Base-by-base conservation (phyloP, 1,140 invertebrate species). In the Mercenaria mercenaria region DNA sequence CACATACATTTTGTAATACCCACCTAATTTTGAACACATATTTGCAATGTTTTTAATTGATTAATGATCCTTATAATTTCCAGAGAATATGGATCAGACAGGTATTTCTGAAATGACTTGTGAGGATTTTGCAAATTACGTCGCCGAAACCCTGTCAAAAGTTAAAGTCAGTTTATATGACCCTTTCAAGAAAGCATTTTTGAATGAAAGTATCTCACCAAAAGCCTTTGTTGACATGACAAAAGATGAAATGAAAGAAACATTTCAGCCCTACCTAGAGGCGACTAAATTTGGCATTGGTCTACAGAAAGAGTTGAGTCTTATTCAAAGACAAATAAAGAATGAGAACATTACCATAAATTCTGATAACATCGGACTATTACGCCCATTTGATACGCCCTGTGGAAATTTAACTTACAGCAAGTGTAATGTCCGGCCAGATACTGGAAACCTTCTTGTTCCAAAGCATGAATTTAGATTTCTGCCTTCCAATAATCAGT, bases 201-300 rank as follows among this genome's bases (percentile, higher is more conserved):
- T 77, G 11, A 41, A 77, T 32, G 74, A 77, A 52, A 52, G 41
- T 34, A 50, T 77, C 11, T 77, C 74, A 1, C 47, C 41, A 32
- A 3, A 29, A 32, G 47, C 47, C 47, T 77, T 77, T 77, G 41
- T 34, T 18, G 64, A 67, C 8, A 72, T 84, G 82, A 34, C 59
- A 29, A 37, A 61, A 11, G n/a, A n/a, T 4, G 41, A 84, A 32
- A 50, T 84, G 64, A 34, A 84, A 50, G 32, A 50, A 2, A 77
- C 34, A 50, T 77, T 77, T 52, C 1, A 11, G 6, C 43, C 43
- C 0, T 47, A 52, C 23, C 37, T 84, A 72, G 41, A 34, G 39
- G 18, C 8, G 1, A 72, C 10, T 50, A 84, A 72, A 52, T 72
- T 69, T 72, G 82, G 82, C 26, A 69, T 69, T 18, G 82, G 82